phyloP scores from a whole-genome alignment of 2,888 invertebrate species.

The Chesias legatella region DNA sequence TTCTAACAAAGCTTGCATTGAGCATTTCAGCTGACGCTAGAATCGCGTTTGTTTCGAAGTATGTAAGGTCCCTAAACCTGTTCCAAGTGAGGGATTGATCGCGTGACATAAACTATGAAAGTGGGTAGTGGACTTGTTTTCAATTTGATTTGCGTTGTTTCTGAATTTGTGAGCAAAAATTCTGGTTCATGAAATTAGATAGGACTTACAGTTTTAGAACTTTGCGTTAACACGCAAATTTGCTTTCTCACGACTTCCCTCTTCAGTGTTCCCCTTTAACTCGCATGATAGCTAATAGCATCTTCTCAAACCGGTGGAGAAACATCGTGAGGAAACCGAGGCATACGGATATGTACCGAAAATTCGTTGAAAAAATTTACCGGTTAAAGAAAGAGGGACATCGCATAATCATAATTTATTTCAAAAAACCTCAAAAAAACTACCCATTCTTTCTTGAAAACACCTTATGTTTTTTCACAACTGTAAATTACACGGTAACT shows the following conservation, averaged over 20 bases:
- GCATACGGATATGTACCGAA: too few species aligned
- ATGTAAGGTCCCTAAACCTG: conserved; percentile 3
- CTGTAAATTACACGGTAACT: conserved; percentile 62
- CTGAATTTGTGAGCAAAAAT: conserved; percentile 4
- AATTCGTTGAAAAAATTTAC: too few species aligned
- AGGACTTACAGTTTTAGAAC: background rate
- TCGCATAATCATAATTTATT: too few species aligned
- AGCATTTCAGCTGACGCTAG: too few species aligned
- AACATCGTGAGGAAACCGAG: too few species aligned
- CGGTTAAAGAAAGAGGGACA: too few species aligned
- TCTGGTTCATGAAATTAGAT: conserved; percentile 5
- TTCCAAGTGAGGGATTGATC: conserved; percentile 10
- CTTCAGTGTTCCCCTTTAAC: too few species aligned
- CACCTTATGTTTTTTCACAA: conserved; percentile 25
- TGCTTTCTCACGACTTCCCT: conserved; percentile 2
- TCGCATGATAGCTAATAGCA: too few species aligned
- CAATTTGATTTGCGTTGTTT: conserved; percentile 7
- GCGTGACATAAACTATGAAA: conserved; percentile 14
- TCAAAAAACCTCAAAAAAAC: too few species aligned
- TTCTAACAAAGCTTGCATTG: too few species aligned
- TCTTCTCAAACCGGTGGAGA: too few species aligned
- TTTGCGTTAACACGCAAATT: conserved; percentile 1
- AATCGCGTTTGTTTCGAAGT: too few species aligned
- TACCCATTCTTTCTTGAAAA: conserved; percentile 21
- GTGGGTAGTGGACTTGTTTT: conserved; percentile 15